A percentile compares a stretch with the other conserved stretches of the same genome.
phyloP scores from a whole-genome alignment of 2,797 vertebrate genomes.

The Trichosurus vulpecula region DNA sequence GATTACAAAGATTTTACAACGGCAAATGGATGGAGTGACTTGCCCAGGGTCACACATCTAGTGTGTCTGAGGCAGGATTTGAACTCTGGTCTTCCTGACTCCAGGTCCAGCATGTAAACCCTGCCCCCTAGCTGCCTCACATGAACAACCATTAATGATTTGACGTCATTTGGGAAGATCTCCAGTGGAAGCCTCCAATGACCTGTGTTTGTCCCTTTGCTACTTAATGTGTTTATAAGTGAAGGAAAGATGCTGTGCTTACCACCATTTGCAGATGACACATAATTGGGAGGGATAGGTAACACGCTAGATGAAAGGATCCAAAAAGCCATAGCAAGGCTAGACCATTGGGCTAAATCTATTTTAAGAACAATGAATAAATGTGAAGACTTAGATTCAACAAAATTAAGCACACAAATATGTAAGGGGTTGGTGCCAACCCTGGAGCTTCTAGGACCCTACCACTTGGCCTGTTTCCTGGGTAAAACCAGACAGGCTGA shows the following conservation, averaged over 20 bases:
- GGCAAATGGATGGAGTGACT: too few relatives aligned
- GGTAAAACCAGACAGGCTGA: too few relatives aligned
- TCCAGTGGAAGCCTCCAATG: background rate
- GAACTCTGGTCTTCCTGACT: background rate
- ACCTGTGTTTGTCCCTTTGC: background rate
- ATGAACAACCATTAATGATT: background rate
- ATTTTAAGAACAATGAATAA: background rate
- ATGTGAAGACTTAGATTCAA: background rate
- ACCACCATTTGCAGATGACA: background rate
- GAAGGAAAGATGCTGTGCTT: background rate
- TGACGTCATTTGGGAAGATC: background rate
- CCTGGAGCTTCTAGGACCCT: too few relatives aligned
- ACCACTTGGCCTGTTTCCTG: too few relatives aligned
- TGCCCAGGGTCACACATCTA: background rate
- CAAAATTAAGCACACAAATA: background rate
- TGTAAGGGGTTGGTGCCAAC: too few relatives aligned
- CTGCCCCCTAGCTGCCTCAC: background rate
- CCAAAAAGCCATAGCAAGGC: background rate
- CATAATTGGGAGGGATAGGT: background rate
- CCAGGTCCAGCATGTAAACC: background rate
- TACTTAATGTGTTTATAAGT: background rate
- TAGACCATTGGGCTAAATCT: background rate
- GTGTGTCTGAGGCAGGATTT: background rate
- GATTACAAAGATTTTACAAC: too few relatives aligned
- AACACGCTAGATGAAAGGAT: background rate